phyloP scores from a whole-genome alignment of 2,113 vertebrate genomes.

The Naja naja region DNA sequence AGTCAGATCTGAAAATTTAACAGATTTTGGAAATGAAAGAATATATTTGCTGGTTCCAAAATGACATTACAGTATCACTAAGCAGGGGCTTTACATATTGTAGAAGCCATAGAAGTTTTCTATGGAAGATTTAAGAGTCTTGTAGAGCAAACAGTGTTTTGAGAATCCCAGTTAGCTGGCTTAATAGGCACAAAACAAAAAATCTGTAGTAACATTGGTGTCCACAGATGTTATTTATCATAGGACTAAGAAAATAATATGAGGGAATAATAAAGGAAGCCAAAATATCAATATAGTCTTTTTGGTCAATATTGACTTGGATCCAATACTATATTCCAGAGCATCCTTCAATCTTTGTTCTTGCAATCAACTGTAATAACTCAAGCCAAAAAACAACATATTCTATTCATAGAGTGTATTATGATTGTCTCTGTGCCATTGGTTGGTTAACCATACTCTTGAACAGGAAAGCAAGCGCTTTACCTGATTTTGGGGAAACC shows the following conservation, averaged over 20 bases:
- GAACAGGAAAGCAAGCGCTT: not conserved
- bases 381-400: constrained; percentile 1
- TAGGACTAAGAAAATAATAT: not conserved
- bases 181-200: not conserved
- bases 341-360: not conserved
- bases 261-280: not conserved
- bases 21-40: not conserved
- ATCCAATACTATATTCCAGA: not conserved
- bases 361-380: not conserved
- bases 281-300: not conserved
- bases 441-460: not conserved
- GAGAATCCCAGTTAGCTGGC: not conserved
- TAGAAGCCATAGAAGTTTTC: not conserved
- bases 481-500: not conserved
- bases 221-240: not conserved
- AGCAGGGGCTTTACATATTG: not conserved
- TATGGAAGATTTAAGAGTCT: not conserved
- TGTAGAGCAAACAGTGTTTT: not conserved
- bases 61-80: not conserved
- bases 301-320: not conserved
- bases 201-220: not conserved
- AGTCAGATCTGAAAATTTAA: not conserved
- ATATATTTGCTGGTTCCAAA: not conserved
- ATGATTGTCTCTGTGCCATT: constrained; percentile 2
- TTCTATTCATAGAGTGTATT: not conserved